Conservation (phyloP, 2,797 vertebrate species). For the Sebastes aleutianus region DNA sequence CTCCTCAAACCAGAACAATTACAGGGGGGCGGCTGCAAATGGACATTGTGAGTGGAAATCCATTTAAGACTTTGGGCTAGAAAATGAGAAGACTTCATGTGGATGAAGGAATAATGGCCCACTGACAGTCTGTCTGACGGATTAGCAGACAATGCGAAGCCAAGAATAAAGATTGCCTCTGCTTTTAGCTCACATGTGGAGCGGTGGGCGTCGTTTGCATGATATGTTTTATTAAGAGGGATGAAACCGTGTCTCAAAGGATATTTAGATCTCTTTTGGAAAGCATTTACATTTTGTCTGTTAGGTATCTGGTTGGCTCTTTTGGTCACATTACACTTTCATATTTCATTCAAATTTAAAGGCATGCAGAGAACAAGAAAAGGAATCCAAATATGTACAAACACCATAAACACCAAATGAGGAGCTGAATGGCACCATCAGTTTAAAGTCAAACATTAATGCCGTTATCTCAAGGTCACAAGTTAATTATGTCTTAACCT, state of each 20-base stretch:
- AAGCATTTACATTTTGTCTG: neutral
- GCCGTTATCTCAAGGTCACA: neutral
- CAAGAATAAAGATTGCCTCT: neutral
- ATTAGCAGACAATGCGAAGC: neutral
- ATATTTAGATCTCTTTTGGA: neutral
- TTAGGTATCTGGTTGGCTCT: neutral
- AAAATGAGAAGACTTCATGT: conserved; percentile 22
- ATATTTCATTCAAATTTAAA: neutral
- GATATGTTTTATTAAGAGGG: neutral
- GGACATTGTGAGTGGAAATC: conserved; percentile 31
- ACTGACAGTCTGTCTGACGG: conserved; percentile 7
- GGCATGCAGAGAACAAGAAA: neutral
- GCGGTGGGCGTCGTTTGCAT: neutral
- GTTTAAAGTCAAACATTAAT: neutral
- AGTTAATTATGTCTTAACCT: neutral
- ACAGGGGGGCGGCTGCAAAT: conserved; percentile 1
- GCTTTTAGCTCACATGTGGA: conserved; percentile 1
- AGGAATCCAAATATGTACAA: neutral
- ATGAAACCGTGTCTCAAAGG: neutral
- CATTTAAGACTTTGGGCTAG: conserved; percentile 1
- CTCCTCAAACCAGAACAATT: conserved; percentile 32
- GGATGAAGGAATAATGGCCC: conserved; percentile 40
- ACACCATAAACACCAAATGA: neutral
- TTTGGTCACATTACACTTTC: neutral
- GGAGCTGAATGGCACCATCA: neutral